Percentiles rank a stretch among this genome's conserved stretches.
phyloP scores from a whole-genome alignment of 2,888 invertebrate genomes.

The Drosophila atripex region DNA sequence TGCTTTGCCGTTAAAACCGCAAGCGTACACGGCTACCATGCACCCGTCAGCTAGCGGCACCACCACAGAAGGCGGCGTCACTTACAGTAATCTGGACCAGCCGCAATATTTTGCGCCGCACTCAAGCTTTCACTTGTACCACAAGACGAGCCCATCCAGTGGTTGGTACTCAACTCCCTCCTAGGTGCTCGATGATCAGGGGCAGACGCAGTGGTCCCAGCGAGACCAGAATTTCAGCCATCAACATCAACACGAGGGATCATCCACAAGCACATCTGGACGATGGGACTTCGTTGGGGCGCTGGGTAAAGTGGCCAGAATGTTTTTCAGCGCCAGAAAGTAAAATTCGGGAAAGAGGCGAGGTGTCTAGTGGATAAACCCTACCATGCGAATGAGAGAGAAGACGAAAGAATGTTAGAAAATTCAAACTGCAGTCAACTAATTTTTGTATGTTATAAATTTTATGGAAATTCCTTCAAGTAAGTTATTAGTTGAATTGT shows the following conservation, averaged over 20 bases:
- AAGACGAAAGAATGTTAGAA: not conserved
- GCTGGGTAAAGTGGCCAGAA: constrained; percentile 79
- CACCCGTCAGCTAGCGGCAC: constrained; percentile 82
- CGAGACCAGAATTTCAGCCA: constrained; percentile 29
- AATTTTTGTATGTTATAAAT: not conserved
- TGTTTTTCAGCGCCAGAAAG: constrained; percentile 80
- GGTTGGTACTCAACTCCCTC: constrained; percentile 92
- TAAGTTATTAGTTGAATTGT: not conserved
- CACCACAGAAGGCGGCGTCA: constrained; percentile 87
- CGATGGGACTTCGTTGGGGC: constrained; percentile 81
- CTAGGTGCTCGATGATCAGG: constrained; percentile 84
- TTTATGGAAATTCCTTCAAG: not conserved
- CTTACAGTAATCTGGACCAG: constrained; percentile 88
- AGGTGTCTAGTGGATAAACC: constrained; percentile 4
- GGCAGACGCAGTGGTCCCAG: constrained; percentile 21
- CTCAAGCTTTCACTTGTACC: constrained; percentile 95
- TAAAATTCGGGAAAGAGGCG: constrained; percentile 52
- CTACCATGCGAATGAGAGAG: not conserved
- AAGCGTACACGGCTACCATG: constrained; percentile 92
- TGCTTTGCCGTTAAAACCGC: constrained; percentile 93
- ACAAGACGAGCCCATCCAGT: constrained; percentile 88
- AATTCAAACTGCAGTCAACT: not conserved
- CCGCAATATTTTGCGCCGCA: constrained; percentile 93
- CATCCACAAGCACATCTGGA: constrained; percentile 41
- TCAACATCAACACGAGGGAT: constrained; percentile 13